phyloP scores from a whole-genome alignment of 2,888 invertebrate genomes.

The Osedax frankpressi region DNA sequence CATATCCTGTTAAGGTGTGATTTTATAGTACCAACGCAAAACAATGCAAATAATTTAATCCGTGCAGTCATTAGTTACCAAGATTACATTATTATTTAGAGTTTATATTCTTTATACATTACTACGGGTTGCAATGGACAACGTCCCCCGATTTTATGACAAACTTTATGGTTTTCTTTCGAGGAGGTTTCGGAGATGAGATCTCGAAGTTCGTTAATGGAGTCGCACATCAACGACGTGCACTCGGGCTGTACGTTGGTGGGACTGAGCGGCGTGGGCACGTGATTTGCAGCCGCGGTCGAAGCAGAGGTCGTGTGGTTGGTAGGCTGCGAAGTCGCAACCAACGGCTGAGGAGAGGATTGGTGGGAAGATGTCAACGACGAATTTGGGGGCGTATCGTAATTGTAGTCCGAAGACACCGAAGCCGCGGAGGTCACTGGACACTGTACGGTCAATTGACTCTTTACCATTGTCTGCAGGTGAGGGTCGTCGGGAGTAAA shows the following conservation, averaged over 20 bases:
- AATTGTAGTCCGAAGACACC: neutral
- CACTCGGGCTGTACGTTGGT: neutral
- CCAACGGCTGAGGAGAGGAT: neutral
- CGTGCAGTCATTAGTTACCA: too few relatives aligned
- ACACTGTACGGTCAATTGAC: neutral
- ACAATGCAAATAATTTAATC: too few relatives aligned
- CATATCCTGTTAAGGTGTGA: too few relatives aligned
- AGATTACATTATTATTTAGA: too few relatives aligned
- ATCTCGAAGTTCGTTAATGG: neutral
- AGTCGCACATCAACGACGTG: neutral
- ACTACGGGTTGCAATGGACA: too few relatives aligned
- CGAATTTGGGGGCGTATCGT: neutral
- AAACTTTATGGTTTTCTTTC: neutral
- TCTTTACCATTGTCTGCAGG: neutral
- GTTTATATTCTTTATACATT: too few relatives aligned
- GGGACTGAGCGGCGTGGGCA: neutral
- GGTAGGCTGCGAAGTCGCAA: too few relatives aligned
- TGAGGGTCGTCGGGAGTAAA: neutral
- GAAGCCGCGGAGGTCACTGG: neutral
- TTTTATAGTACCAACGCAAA: too few relatives aligned
- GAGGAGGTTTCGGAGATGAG: neutral
- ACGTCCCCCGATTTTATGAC: neutral
- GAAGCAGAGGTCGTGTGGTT: neutral
- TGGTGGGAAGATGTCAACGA: neutral
- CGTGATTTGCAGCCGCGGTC: too few relatives aligned